Evolutionary conservation across 1,140 invertebrate genomes (phyloP), one percentile per base, ranked within the genome.

Genomic region (Drosophila asahinai): DNA sequence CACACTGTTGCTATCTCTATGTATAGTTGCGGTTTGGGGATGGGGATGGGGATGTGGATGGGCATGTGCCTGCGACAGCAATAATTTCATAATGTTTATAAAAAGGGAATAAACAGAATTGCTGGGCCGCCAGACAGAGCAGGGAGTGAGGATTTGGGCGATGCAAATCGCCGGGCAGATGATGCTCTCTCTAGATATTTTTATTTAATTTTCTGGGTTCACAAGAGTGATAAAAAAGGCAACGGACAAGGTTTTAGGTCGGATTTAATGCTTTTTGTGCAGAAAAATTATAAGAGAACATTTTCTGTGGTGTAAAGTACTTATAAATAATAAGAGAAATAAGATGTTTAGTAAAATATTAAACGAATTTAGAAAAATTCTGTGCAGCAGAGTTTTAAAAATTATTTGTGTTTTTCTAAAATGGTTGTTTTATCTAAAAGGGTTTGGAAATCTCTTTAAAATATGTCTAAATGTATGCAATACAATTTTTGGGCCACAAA

Each of bases 81-180:
- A 84, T 84, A 89, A 81, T 81, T 89, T 84, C 70, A 68, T 71
- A 83, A 74, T 64, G 54, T 75, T 71, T 81, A 67, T 79, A 75
- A 59, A 63, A 81, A 81, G 70, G 22, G 64, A 65, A 57, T 33
- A 49, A 73, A 74, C 57, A 57, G 60, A 59, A 12, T 57, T 8
- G 22, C 11, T 25, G 7, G 25, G 17, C 22, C 17, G 54, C 45
- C 49, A 63, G 27, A 49, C 36, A 11, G 22, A 25, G 8, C 12
- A 27, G 17, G 17, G 55, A 25, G 30, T 14, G 57, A 25, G 49
- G 17, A 22, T 33, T 33, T 33, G 33, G 33, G 33, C 27, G 40
- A 6, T 48, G 4, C n/a, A 43, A 38, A 33, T 36, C 6, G n/a
- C 14, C 52, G 63, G 55, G 9, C 22, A 19, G 15, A 38, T 30